phyloP scores from a whole-genome alignment of 2,888 invertebrate species.

The Scaptomyza parva region DNA sequence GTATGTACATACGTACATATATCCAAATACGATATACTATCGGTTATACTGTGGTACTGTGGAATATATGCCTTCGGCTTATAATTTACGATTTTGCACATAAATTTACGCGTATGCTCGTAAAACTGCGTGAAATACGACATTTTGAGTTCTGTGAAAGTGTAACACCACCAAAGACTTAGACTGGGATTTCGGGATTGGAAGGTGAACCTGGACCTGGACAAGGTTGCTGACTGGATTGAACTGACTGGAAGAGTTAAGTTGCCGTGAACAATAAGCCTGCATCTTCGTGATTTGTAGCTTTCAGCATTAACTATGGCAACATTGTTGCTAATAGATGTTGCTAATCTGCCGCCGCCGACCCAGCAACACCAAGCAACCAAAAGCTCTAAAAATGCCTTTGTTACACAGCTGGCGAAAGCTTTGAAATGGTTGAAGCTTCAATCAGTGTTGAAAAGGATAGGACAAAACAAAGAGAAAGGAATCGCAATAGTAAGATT shows the following conservation, averaged over 20 bases:
- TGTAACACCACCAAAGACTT: conserved; percentile 61
- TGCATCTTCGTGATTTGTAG: conserved; percentile 71
- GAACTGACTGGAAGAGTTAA: conserved; percentile 26
- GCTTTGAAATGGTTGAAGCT: conserved; percentile 18
- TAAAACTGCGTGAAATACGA: conserved; percentile 78
- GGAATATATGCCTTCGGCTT: conserved; percentile 62
- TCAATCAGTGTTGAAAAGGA: background rate
- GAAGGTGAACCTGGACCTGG: conserved; percentile 21
- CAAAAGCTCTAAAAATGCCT: conserved; percentile 36
- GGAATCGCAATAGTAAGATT: background rate
- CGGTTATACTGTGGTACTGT: conserved; percentile 32
- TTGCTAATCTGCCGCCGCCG: conserved; percentile 44
- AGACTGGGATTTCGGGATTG: background rate
- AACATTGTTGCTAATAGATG: conserved; percentile 79
- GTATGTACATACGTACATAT: too few species aligned
- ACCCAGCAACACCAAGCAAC: conserved; percentile 23
- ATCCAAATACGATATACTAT: conserved; percentile 4
- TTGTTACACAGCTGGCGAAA: conserved; percentile 26
- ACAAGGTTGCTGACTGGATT: conserved; percentile 34
- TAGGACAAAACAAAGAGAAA: background rate
- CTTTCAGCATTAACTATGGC: conserved; percentile 66
- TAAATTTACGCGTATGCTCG: conserved; percentile 80
- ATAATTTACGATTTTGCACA: conserved; percentile 78
- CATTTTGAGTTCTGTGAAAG: conserved; percentile 81
- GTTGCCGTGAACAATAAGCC: conserved; percentile 72